Base-by-base conservation (phyloP, 2,113 vertebrate species). In the Kryptolebias marmoratus region DNA sequence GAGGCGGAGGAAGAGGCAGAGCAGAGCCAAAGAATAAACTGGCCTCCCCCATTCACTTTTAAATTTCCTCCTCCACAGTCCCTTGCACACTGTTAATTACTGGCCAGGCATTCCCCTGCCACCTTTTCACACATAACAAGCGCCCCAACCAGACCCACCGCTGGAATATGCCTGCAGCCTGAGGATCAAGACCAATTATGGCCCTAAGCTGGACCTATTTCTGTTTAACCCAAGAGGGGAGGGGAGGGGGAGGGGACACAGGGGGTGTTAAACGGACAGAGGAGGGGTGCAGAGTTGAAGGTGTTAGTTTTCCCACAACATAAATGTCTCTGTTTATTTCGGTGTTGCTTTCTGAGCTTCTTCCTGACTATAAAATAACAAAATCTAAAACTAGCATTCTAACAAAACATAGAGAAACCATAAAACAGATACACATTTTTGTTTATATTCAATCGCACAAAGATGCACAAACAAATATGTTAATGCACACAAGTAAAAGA, bases 171-270 rank as follows among this genome's bases (percentile, higher is more conserved):
- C 96, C 95, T 88, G 77, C 95, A 95, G 95, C 94, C 94, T 84
- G 89, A 95, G 94, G 95, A 97, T 97, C 95, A 97, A 96, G 95
- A 94, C 95, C 96, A 97, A 97, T 98, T 98, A 97, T 93, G 94
- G 94, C 92, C 94, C 94, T 96, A 95, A 95, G 94, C 95, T 95
- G 94, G 92, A 95, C 95, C 95, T 94, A 95, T 95, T 95, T 93
- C 91, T 95, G 94, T 93, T 82, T 82, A 86, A 84, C 82, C 81
- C 71, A 75, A 82, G 87, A 81, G 83, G 84, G 84, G 82, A 63
- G 57, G 78, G 81, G 81, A 82, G 80, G 77, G 74, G 80, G 84
- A 80, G 81, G 81, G 81, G 82, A 78, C 53, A 69, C 66, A 64
- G 68, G 73, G 84, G 80, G 82, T 82, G 85, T 89, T 87, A 78